These are phyloP conservation scores for Chaetophractus vellerosus DNA, from an alignment of 2,797 vertebrate genomes.

Conservation along the genomic window DNA sequence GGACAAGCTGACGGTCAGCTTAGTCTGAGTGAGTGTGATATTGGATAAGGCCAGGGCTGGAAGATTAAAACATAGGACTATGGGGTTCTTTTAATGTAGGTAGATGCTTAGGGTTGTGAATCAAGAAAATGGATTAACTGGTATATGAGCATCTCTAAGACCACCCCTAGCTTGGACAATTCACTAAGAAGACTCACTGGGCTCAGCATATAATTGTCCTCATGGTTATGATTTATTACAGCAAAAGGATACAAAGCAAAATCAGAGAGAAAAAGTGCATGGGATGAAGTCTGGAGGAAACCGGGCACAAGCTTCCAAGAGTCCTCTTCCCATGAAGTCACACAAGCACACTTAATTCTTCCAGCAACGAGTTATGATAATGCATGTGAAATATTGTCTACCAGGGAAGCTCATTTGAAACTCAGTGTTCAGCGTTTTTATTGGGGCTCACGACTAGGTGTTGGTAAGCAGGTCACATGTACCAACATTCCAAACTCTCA, in stretches of 20 bases:
- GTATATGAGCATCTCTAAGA: background rate
- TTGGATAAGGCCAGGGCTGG: background rate
- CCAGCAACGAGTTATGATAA: background rate
- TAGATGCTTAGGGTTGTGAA: background rate
- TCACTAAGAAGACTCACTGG: background rate
- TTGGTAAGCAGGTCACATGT: background rate
- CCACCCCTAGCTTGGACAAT: background rate
- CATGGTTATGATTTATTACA: slow-evolving; percentile 5
- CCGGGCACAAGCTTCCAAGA: background rate
- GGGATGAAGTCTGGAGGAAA: background rate
- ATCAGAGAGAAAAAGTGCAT: slow-evolving; percentile 14
- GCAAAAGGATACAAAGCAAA: slow-evolving; percentile 40
- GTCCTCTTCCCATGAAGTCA: background rate
- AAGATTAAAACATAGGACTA: slow-evolving; percentile 11
- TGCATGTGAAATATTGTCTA: background rate
- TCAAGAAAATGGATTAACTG: background rate
- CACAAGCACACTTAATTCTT: background rate
- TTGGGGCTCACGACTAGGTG: background rate
- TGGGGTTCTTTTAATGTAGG: background rate
- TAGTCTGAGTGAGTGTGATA: background rate
- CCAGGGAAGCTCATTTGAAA: slow-evolving; percentile 35
- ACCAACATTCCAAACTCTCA: slow-evolving; percentile 13
- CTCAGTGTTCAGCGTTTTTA: background rate
- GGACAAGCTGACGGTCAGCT: background rate
- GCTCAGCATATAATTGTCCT: background rate